These are phyloP conservation scores for Ceratosolen fusciceps DNA, from an alignment of 1,140 invertebrate species.

Conservation along the genomic window DNA sequence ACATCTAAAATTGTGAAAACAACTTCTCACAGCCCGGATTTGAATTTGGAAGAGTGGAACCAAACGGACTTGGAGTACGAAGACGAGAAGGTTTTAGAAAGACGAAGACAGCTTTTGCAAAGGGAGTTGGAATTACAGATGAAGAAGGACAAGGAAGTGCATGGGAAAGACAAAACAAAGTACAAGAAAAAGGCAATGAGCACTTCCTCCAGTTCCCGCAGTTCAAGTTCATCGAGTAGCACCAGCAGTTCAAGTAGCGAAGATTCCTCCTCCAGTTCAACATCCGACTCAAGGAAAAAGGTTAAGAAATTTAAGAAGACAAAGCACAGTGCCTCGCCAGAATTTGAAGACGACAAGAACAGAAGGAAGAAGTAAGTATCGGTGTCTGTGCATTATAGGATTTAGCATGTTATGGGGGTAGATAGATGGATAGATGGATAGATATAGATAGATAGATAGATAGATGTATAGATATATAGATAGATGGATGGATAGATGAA, in stretches of 20 bases:
- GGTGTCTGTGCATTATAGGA: not conserved
- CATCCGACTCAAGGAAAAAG: slow-evolving; percentile 72
- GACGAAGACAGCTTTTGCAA: slow-evolving; percentile 81
- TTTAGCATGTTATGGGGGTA: too few species aligned
- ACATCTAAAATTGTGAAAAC: slow-evolving; percentile 78
- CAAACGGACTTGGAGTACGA: slow-evolving; percentile 86
- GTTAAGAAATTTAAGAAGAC: slow-evolving; percentile 74
- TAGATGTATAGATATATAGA: too few species aligned
- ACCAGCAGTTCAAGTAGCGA: slow-evolving; percentile 75
- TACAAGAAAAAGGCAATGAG: slow-evolving; percentile 76
- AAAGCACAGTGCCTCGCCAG: slow-evolving; percentile 75
- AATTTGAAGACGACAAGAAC: slow-evolving; percentile 71
- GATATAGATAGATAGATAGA: too few species aligned
- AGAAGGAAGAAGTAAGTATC: slow-evolving; percentile 65
- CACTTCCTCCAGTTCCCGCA: slow-evolving; percentile 78
- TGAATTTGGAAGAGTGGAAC: slow-evolving; percentile 83
- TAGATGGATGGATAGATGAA: too few species aligned
- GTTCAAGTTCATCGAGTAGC: slow-evolving; percentile 75
- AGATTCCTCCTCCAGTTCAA: slow-evolving; percentile 73
- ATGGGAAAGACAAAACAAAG: slow-evolving; percentile 68
- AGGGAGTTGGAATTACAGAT: slow-evolving; percentile 84
- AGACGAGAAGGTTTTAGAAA: slow-evolving; percentile 85
- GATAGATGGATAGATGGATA: too few species aligned
- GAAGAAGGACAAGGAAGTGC: slow-evolving; percentile 77
- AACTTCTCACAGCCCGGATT: slow-evolving; percentile 75